A percentile compares a stretch with the other conserved stretches of the same genome.
Conservation (phyloP, 2,797 vertebrate species). For the Crenichthys baileyi region DNA sequence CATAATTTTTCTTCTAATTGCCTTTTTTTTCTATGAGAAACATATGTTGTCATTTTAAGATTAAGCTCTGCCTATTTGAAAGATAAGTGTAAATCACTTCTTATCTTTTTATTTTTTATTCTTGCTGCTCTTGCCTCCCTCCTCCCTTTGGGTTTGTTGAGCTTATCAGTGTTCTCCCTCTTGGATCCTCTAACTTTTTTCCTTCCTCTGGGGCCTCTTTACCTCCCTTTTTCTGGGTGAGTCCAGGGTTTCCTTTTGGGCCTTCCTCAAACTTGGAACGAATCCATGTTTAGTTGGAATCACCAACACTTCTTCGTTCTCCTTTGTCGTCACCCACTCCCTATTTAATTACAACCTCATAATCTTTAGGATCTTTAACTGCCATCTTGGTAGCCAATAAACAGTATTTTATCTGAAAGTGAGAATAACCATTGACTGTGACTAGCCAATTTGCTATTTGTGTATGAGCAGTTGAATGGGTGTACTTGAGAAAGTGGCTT, state of each 20-base stretch:
- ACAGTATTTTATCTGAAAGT: slow-evolving; percentile 46
- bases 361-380: slow-evolving; percentile 63
- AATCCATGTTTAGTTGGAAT: slow-evolving; percentile 65
- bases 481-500: not conserved
- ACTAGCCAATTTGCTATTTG: not conserved
- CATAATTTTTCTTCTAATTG: slow-evolving; percentile 28
- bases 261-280: slow-evolving; percentile 61
- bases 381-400: slow-evolving; percentile 46
- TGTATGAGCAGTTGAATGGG: not conserved
- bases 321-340: slow-evolving; percentile 28
- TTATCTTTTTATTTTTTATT: slow-evolving; percentile 31
- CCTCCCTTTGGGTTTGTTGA: slow-evolving; percentile 51
- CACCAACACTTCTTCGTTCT: slow-evolving; percentile 32
- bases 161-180: slow-evolving; percentile 64
- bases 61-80: slow-evolving; percentile 13
- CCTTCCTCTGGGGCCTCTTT: slow-evolving; percentile 50
- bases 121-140: slow-evolving; percentile 31
- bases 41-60: slow-evolving; percentile 20
- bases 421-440: slow-evolving; percentile 40
- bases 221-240: slow-evolving; percentile 49
- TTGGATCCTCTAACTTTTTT: slow-evolving; percentile 42
- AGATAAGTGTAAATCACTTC: slow-evolving; percentile 30
- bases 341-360: slow-evolving; percentile 42
- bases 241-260: slow-evolving; percentile 51
- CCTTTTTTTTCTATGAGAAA: slow-evolving; percentile 22